Evolutionary conservation across 1,140 invertebrate species (phyloP).

Genomic region (Amphibalanus amphitrite): DNA sequence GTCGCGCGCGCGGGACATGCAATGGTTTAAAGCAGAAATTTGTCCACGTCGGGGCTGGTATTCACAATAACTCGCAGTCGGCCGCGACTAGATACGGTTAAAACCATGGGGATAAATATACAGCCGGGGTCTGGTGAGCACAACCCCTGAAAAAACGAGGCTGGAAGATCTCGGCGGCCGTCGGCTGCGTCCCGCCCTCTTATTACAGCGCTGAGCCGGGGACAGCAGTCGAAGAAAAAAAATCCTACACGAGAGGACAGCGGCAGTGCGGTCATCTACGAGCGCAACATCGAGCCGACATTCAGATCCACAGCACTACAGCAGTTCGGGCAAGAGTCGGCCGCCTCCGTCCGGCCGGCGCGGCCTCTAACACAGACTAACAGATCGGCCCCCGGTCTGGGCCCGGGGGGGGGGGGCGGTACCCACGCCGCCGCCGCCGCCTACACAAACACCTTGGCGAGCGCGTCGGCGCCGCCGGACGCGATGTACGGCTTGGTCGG

Average conservation of each 20-base stretch:
- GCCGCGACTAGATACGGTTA: background rate
- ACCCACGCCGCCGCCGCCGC: no score
- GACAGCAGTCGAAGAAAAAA: no score
- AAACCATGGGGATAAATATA: background rate
- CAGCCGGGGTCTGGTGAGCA: background rate
- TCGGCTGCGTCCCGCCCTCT: no score
- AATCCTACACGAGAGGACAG: no score
- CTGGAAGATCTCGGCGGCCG: background rate
- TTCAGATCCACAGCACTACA: background rate
- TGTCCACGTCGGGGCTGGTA: background rate
- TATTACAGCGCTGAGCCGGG: no score
- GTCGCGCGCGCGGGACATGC: background rate
- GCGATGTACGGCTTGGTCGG: slow-evolving; percentile 95
- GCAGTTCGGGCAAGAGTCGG: background rate
- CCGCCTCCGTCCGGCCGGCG: no score
- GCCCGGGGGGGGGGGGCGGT: no score
- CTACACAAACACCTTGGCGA: slow-evolving; percentile 82
- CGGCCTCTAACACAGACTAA: background rate
- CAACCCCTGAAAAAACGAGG: background rate
- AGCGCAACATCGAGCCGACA: background rate
- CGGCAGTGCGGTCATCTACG: background rate
- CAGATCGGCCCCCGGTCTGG: no score
- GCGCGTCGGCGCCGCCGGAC: slow-evolving; percentile 90
- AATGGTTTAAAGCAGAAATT: background rate
- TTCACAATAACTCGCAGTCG: background rate